Conservation (phyloP, 2,113 vertebrate genomes). For the Danionella cerebrum region DNA sequence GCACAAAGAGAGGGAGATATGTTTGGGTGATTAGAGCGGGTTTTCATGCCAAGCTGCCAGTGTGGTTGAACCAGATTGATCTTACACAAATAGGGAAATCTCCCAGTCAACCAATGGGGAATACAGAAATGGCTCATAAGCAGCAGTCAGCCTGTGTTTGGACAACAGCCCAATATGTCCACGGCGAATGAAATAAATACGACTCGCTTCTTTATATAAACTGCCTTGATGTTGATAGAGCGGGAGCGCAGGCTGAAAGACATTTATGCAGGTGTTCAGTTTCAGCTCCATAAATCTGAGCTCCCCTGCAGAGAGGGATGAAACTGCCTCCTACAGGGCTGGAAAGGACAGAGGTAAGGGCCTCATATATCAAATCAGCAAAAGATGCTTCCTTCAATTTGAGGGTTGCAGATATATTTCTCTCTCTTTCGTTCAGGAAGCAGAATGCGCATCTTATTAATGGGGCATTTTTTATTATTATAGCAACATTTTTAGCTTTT, state of each 20-base stretch:
- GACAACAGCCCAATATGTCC: background rate
- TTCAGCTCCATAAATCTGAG: slow-evolving; percentile 63
- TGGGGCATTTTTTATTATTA: too few relatives aligned
- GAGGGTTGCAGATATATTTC: slow-evolving; percentile 37
- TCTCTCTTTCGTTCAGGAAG: background rate
- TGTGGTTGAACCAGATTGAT: slow-evolving; percentile 13
- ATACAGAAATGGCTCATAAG: background rate
- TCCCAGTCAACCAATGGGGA: background rate
- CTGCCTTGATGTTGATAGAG: slow-evolving; percentile 30
- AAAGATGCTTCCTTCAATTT: slow-evolving; percentile 36
- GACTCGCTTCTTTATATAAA: slow-evolving; percentile 23
- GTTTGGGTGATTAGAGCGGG: slow-evolving; percentile 30
- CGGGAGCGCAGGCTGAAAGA: slow-evolving; percentile 33
- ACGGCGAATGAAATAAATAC: slow-evolving; percentile 6
- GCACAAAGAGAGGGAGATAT: slow-evolving; percentile 36
- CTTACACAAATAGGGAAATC: slow-evolving; percentile 1
- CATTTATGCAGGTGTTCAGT: slow-evolving; percentile 51
- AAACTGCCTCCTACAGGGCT: slow-evolving; percentile 56
- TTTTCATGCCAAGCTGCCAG: slow-evolving; percentile 23
- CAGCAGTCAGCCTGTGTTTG: background rate
- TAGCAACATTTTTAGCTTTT: too few relatives aligned
- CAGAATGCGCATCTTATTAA: background rate
- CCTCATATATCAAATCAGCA: slow-evolving; percentile 60
- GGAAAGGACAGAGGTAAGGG: slow-evolving; percentile 50
- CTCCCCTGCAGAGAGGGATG: slow-evolving; percentile 59